Base-by-base conservation (phyloP, 2,888 invertebrate species). In the Pediacus dermestoides region DNA sequence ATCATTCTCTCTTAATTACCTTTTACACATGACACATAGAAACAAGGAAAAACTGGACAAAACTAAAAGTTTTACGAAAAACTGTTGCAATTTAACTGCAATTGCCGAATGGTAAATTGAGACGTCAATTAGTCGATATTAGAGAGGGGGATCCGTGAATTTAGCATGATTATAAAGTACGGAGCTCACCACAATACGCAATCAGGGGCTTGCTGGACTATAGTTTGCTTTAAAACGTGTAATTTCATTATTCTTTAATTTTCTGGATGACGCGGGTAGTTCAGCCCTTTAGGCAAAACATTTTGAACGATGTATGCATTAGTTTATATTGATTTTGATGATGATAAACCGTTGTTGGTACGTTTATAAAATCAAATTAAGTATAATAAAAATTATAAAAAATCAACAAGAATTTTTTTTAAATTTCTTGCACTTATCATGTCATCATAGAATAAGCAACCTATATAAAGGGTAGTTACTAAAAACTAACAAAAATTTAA, bases 121-220 rank as follows among this genome's bases (percentile, higher is more conserved):
- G 28, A 28, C 28, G 28, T 3, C 28, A 28, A 28, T 28, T 28
- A 28, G 28, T 28, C n/a, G 26, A 10, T 9, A 7, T 12, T 3
- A 28, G 8, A 4, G 26, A 26, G 26, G 11, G 26, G 26, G 28
- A 3, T 3, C n/a, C 21, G n/a, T 18, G 6, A 18, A 18, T 18
- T 18, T 18, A 18, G 8, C 28, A 38, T 53, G 48, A 55, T 56
- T 56, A 56, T 56, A 56, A 56, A 53, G 54, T 48, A 50, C 38
- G 40, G 37, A 48, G 50, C 46, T 47, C 43, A 47, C 52, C 53
- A 58, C 58, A 58, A 58, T 58, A 52, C 54, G 53, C 56, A 58
- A 58, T 58, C 58, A 58, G 48, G 48, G 39, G 39, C 38, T 39
- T 42, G 15, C 40, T 30, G n/a, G n/a, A 34, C 33, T 31, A 38